Base-by-base conservation (phyloP, 2,797 vertebrate genomes). In the Todus mexicanus region DNA sequence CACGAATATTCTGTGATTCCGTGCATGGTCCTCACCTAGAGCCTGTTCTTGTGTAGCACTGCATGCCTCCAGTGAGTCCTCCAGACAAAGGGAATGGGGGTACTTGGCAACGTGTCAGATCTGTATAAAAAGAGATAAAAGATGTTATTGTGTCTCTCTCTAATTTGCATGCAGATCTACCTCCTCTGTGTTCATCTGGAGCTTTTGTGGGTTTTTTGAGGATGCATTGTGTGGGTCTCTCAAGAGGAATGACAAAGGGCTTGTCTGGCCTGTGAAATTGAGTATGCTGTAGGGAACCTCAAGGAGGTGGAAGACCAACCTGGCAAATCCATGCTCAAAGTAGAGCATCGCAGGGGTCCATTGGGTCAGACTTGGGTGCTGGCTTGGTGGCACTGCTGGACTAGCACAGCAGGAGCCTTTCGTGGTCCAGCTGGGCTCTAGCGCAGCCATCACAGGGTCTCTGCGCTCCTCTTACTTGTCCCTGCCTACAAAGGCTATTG, bases 91-190 rank as follows among this genome's bases (percentile, higher is more conserved):
- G 29, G 45, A 73, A 43, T 68, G 0, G 35, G 37, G 33, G 3
- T 66, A 31, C 38, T 83, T 88, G 77, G 76, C 77, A 92, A 43
- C 18, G 6, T 27, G n/a, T 72, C 85, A 60, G 35, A 38, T 63
- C 74, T 68, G 14, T 33, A 86, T 60, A 66, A 73, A 84, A 76
- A 45, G 29, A 88, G 74, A 82, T 77, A 69, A 89, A 82, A 66
- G 35, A 35, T 2, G 1, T 70, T 54, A 38, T 51, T 93, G 10
- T 93, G 5, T 74, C 45, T 35, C 63, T 78, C 0, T 42, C 63
- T 93, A 29, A 86, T 81, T 90, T 86, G 10, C 70, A 86, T 88
- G 71, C 80, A 70, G 56, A 78, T 72, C 71, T 92, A 25, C 42
- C 47, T 72, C 51, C 27, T 5, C 37, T 56, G 35, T 65, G 18